A percentile compares a stretch with the other conserved stretches of the same genome.
These are phyloP conservation scores for Sclerodermus sp. DNA, from an alignment of 2,888 invertebrate species.

Conservation along the genomic window DNA sequence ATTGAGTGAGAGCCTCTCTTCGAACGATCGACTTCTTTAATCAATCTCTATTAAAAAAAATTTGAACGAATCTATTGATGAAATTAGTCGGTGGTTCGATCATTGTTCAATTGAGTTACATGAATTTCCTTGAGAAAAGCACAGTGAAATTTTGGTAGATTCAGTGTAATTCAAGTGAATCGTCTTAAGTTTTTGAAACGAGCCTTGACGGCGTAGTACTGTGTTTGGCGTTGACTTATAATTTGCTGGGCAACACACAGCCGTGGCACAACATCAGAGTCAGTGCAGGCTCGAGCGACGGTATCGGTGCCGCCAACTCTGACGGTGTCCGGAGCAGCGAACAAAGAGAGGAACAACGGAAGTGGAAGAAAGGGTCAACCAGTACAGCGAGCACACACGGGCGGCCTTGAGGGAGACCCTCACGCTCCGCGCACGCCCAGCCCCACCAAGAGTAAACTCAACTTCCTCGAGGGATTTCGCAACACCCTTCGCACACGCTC, in stretches of 20 bases:
- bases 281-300: slow-evolving; percentile 29
- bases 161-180: background rate
- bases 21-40: too few species aligned
- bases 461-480: slow-evolving; percentile 66
- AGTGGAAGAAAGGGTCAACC: slow-evolving; percentile 17
- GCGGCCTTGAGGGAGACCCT: slow-evolving; percentile 28
- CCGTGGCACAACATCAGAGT: slow-evolving; percentile 49
- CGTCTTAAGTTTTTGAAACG: background rate
- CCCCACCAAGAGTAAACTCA: slow-evolving; percentile 59
- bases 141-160: too few species aligned
- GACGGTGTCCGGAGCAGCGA: slow-evolving; percentile 34
- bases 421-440: slow-evolving; percentile 50
- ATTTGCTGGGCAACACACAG: slow-evolving; percentile 51
- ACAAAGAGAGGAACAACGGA: slow-evolving; percentile 30
- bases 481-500: slow-evolving; percentile 62
- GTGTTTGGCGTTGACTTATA: slow-evolving; percentile 49
- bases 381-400: slow-evolving; percentile 43
- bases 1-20: too few species aligned
- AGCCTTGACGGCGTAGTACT: slow-evolving; percentile 31
- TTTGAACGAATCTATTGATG: too few species aligned
- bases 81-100: too few species aligned
- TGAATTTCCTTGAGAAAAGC: too few species aligned
- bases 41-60: too few species aligned
- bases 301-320: slow-evolving; percentile 40
- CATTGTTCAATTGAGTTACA: too few species aligned